phyloP scores from a whole-genome alignment of 2,797 vertebrate genomes.

The Gallinago nigripennis region DNA sequence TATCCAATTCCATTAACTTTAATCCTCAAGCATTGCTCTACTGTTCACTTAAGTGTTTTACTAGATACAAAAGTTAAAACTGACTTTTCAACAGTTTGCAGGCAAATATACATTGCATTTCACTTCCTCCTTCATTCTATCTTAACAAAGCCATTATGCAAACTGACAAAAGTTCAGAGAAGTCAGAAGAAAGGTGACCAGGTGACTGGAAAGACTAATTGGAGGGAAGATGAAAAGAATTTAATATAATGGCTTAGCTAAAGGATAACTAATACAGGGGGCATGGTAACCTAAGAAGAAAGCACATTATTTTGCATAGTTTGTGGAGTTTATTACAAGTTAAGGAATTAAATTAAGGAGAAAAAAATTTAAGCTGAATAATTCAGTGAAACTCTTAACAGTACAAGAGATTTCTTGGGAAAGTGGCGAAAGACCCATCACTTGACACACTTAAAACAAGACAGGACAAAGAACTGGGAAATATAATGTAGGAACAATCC shows the following conservation, averaged over 20 bases:
- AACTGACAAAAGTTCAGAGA: background rate
- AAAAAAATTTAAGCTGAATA: background rate
- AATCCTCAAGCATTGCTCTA: background rate
- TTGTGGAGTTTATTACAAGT: background rate
- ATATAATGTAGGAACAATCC: background rate
- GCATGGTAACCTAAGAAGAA: background rate
- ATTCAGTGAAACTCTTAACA: background rate
- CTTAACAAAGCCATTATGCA: background rate
- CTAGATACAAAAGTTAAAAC: background rate
- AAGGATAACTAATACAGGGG: background rate
- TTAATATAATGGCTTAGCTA: background rate
- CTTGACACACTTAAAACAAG: background rate
- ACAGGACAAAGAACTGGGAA: background rate
- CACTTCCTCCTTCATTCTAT: background rate
- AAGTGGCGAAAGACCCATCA: background rate
- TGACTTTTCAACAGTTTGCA: background rate
- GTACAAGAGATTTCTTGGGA: background rate
- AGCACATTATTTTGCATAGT: background rate
- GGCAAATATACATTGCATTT: background rate
- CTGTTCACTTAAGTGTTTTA: background rate
- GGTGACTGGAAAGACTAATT: background rate
- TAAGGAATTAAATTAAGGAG: slow-evolving; percentile 9
- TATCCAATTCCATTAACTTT: background rate
- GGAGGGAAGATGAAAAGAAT: slow-evolving; percentile 1
- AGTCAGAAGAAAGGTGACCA: background rate